Conservation (phyloP, 2,888 invertebrate genomes). For the Pseudolycoriella hygida region DNA sequence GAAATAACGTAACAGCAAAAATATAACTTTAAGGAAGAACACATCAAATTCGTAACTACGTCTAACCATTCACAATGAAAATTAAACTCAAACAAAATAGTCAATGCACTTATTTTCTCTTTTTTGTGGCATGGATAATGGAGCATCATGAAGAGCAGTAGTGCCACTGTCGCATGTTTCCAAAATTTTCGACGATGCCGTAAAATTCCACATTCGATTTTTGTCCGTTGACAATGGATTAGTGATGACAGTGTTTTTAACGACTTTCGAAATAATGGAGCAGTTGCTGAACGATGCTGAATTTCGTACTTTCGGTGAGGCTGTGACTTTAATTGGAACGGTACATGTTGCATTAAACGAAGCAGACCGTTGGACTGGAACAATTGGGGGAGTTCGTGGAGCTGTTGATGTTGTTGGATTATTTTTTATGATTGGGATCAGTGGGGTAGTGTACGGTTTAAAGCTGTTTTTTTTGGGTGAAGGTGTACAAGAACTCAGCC, state of each 20-base stretch:
- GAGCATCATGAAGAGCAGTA: background rate
- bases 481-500: background rate
- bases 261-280: background rate
- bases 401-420: background rate
- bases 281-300: conserved; percentile 6
- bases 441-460: background rate
- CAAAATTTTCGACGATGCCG: background rate
- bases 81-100: background rate
- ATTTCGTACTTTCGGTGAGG: conserved; percentile 3
- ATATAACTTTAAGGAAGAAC: no score
- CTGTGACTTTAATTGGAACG: conserved; percentile 5
- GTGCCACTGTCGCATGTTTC: background rate
- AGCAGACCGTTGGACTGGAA: conserved; percentile 3
- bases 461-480: background rate
- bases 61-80: no score
- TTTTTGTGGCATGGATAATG: background rate
- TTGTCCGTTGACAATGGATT: background rate
- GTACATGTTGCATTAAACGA: conserved; percentile 5
- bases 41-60: no score
- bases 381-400: background rate
- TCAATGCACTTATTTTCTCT: conserved; percentile 2
- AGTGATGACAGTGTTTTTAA: background rate
- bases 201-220: background rate
- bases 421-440: no score
- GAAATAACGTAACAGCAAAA: no score